Percentiles rank a stretch among this genome's conserved stretches.
These are phyloP conservation scores for Minunthozetes semirufus DNA, from an alignment of 2,888 invertebrate species.

Conservation along the genomic window DNA sequence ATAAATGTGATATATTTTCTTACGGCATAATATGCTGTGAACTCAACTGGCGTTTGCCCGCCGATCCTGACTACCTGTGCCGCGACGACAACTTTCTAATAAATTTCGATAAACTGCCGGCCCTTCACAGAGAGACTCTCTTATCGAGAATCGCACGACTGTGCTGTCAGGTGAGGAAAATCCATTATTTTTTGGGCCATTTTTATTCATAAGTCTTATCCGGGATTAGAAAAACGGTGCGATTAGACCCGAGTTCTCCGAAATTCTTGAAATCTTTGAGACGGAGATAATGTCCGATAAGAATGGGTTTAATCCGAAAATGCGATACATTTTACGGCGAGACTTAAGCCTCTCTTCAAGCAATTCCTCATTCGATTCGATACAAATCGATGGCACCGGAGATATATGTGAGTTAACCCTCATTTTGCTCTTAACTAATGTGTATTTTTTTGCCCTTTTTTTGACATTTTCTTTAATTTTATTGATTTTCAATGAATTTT, in stretches of 20 bases:
- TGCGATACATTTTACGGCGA: neutral
- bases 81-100: slow-evolving; percentile 55
- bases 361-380: neutral
- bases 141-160: slow-evolving; percentile 14
- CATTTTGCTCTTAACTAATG: neutral
- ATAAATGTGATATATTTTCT: slow-evolving; percentile 72
- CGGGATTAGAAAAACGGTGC: slow-evolving; percentile 12
- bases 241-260: slow-evolving; percentile 27
- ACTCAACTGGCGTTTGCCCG: slow-evolving; percentile 84
- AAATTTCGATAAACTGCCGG: slow-evolving; percentile 28
- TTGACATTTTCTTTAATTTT: neutral
- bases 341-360: neutral
- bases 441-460: neutral
- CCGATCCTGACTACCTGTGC: slow-evolving; percentile 84
- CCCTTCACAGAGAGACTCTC: slow-evolving; percentile 1
- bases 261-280: slow-evolving; percentile 24
- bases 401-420: neutral
- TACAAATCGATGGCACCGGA: neutral
- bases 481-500: slow-evolving; percentile 7
- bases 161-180: slow-evolving; percentile 25
- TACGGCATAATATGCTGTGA: slow-evolving; percentile 95
- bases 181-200: neutral
- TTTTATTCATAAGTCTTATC: neutral
- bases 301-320: slow-evolving; percentile 10
- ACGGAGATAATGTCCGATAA: slow-evolving; percentile 23